Conservation (phyloP, 2,113 vertebrate genomes). For the Drymodes brunneopygia region DNA sequence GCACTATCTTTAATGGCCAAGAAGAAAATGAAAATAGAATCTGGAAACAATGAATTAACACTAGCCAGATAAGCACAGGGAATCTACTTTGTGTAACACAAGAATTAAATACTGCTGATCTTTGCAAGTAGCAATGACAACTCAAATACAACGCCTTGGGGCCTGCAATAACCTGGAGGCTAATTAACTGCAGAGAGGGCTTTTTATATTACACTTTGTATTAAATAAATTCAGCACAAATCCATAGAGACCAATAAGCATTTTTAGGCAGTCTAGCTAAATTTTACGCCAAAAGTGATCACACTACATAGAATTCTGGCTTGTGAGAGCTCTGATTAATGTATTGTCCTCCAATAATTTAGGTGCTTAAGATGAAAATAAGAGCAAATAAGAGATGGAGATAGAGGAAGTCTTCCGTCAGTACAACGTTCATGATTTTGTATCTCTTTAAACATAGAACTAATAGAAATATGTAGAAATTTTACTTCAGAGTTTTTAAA, state of each 20-base stretch:
- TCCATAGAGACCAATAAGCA: slow-evolving; percentile 14
- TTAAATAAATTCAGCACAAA: slow-evolving; percentile 47
- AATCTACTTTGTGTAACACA: background rate
- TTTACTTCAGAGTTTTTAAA: background rate
- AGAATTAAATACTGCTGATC: slow-evolving; percentile 49
- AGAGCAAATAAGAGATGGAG: background rate
- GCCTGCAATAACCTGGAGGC: slow-evolving; percentile 30
- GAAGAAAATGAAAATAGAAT: background rate
- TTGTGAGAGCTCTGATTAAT: background rate
- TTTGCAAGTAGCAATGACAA: slow-evolving; percentile 15
- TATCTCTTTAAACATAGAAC: background rate
- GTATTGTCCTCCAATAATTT: background rate
- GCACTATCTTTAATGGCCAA: background rate
- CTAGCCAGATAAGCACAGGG: background rate
- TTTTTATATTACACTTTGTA: slow-evolving; percentile 12
- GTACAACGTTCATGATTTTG: background rate
- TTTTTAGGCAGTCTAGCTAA: slow-evolving; percentile 36
- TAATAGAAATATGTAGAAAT: background rate
- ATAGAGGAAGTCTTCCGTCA: background rate
- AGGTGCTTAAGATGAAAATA: background rate
- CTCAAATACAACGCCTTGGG: background rate
- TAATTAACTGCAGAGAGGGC: slow-evolving; percentile 20
- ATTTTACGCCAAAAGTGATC: slow-evolving; percentile 1
- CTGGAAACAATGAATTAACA: background rate
- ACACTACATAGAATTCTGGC: background rate